These are phyloP conservation scores for Chanos chanos DNA, from an alignment of 2,797 vertebrate genomes.

Conservation along the genomic window DNA sequence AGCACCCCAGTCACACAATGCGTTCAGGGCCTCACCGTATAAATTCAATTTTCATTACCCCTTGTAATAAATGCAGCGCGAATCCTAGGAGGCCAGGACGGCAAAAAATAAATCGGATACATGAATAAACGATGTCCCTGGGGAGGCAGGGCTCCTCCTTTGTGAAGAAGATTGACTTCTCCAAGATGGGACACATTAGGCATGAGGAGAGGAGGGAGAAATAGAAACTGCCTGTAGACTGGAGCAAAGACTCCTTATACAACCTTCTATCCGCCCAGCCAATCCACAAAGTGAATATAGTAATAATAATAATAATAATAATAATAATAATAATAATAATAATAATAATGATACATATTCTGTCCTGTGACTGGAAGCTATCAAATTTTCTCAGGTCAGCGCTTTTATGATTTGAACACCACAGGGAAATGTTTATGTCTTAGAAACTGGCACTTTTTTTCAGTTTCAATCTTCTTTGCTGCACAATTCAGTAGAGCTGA, in stretches of 20 bases:
- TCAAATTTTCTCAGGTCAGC: conserved; percentile 61
- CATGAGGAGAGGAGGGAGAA: conserved; percentile 66
- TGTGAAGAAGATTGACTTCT: conserved; percentile 75
- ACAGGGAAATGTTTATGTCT: too few relatives aligned
- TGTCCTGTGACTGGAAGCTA: conserved; percentile 55
- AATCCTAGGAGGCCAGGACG: conserved; percentile 68
- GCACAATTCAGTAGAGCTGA: too few relatives aligned
- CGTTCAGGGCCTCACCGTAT: conserved; percentile 53
- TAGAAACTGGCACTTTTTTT: too few relatives aligned
- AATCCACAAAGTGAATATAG: conserved; percentile 62
- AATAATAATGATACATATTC: too few relatives aligned
- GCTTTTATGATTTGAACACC: conserved; percentile 60
- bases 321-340: too few relatives aligned
- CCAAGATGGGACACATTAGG: conserved; percentile 71
- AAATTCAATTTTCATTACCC: conserved; percentile 75
- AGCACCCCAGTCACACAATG: conserved; percentile 58
- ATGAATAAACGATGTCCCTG: conserved; percentile 73
- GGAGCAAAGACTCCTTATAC: conserved; percentile 10
- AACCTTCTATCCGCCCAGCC: conserved; percentile 17
- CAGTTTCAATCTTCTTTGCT: too few relatives aligned
- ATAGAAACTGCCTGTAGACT: conserved; percentile 57
- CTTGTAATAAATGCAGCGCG: conserved; percentile 73
- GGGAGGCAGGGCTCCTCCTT: conserved; percentile 68
- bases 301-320: too few relatives aligned
- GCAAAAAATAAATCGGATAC: conserved; percentile 76